phyloP scores from a whole-genome alignment of 2,797 vertebrate species.

The Artibeus jamaicensis region DNA sequence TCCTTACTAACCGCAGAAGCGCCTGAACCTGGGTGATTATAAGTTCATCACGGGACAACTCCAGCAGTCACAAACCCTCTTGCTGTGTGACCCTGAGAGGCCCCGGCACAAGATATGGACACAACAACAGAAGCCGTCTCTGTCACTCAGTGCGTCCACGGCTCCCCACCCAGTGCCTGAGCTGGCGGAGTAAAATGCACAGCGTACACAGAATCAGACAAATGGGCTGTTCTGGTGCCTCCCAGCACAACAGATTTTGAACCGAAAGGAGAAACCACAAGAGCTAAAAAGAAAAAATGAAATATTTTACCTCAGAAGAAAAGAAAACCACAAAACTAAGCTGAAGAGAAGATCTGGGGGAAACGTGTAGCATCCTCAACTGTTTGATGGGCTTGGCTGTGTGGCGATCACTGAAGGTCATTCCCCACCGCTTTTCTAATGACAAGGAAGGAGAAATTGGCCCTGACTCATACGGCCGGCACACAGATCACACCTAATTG shows the following conservation, averaged over 20 bases:
- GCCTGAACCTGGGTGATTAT: too few species aligned
- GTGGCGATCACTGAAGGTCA: not conserved
- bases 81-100: not conserved
- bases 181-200: rapidly evolving
- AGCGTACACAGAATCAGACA: not conserved
- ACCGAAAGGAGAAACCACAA: not conserved
- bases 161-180: not conserved
- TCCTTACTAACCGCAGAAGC: not conserved
- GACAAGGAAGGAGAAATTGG: not conserved
- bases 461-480: not conserved
- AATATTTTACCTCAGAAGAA: not conserved
- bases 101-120: rapidly evolving
- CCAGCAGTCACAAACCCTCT: not conserved
- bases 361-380: not conserved
- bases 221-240: not conserved
- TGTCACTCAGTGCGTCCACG: rapidly evolving
- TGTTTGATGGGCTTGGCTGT: rapidly evolving
- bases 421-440: not conserved
- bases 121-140: rapidly evolving
- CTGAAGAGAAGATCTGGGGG: not conserved
- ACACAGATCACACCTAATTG: not conserved
- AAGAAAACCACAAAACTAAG: not conserved
- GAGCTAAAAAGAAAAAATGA: not conserved
- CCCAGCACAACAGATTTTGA: not conserved
- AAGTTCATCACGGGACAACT: not conserved